A percentile compares a stretch with the other conserved stretches of the same genome.
phyloP scores from a whole-genome alignment of 2,113 vertebrate species.

The Colaptes auratus region DNA sequence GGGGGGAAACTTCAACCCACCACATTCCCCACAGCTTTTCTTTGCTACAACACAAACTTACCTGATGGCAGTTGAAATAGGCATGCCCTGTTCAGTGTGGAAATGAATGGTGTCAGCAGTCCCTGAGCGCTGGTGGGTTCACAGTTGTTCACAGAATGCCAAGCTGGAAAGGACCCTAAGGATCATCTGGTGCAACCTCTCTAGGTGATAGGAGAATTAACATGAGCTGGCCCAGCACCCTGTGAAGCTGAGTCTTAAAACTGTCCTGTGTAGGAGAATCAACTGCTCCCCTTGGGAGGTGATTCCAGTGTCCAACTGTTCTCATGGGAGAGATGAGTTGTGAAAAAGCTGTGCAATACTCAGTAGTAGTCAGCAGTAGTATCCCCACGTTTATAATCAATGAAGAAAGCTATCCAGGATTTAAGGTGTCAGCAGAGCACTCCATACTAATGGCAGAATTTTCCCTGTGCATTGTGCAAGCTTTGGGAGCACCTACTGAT shows the following conservation, averaged over 20 bases:
- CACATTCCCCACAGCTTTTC: background rate
- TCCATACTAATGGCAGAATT: background rate
- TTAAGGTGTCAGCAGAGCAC: background rate
- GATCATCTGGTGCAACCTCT: too few species aligned
- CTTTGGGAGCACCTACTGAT: background rate
- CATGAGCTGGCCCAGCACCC: too few species aligned
- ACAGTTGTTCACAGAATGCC: too few species aligned
- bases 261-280: too few species aligned
- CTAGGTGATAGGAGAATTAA: too few species aligned
- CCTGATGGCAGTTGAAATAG: background rate
- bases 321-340: too few species aligned
- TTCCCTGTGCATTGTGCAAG: background rate
- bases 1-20: too few species aligned
- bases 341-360: background rate
- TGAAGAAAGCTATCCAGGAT: background rate
- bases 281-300: too few species aligned
- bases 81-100: background rate
- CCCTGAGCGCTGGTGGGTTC: background rate
- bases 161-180: too few species aligned
- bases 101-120: background rate
- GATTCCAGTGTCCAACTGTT: too few species aligned
- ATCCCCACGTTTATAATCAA: background rate
- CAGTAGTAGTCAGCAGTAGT: background rate
- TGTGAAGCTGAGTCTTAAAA: too few species aligned
- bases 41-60: background rate